phyloP scores from a whole-genome alignment of 2,113 vertebrate species.

The Patagioenas fasciata region DNA sequence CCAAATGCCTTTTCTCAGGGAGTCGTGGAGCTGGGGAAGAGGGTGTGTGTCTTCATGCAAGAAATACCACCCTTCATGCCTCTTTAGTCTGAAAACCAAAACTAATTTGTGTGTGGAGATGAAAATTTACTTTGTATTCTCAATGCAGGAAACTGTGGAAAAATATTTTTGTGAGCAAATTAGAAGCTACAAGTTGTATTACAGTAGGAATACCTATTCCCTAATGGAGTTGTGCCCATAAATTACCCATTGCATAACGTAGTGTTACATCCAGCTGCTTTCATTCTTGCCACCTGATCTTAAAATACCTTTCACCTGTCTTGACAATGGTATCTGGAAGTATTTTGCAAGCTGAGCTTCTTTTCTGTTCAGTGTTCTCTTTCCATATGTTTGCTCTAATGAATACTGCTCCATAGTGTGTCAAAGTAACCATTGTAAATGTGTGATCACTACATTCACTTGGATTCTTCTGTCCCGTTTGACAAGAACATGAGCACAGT shows the following conservation, averaged over 20 bases:
- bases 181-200: not conserved
- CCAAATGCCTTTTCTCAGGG: not conserved
- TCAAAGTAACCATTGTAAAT: not conserved
- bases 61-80: not conserved
- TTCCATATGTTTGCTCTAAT: not conserved
- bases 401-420: not conserved
- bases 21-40: rapidly evolving
- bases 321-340: not conserved
- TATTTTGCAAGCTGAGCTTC: not conserved
- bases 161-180: not conserved
- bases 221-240: not conserved
- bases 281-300: not conserved
- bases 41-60: not conserved
- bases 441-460: not conserved
- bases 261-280: not conserved
- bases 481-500: not conserved
- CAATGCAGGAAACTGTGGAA: not conserved
- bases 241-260: not conserved
- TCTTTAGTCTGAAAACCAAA: not conserved
- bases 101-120: not conserved
- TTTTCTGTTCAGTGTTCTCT: not conserved
- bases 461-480: not conserved
- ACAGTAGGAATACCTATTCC: not conserved
- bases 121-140: not conserved
- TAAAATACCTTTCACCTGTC: not conserved